These are phyloP conservation scores for Laterallus jamaicensis DNA, from an alignment of 2,113 vertebrate species.

Conservation along the genomic window DNA sequence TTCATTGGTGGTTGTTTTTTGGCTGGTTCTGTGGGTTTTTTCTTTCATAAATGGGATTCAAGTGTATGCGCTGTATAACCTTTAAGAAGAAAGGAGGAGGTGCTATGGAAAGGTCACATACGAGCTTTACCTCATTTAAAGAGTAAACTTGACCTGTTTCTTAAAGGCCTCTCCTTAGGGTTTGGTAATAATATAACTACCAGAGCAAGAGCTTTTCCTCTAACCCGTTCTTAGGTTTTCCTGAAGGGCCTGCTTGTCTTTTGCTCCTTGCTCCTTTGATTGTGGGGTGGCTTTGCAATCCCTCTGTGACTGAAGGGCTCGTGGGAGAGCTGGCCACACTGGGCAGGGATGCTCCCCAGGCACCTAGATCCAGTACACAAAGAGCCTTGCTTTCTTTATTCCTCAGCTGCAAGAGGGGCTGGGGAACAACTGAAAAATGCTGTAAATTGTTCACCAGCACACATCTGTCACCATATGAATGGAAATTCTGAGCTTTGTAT, in stretches of 20 bases:
- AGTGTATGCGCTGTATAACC: accelerated
- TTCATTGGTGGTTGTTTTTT: too few relatives aligned
- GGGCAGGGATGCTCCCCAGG: neutral
- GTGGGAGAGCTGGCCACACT: accelerated
- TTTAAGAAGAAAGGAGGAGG: neutral
- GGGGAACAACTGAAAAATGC: neutral
- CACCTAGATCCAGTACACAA: accelerated
- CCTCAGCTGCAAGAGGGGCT: neutral
- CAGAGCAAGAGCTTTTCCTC: accelerated
- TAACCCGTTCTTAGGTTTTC: neutral
- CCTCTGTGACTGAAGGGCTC: neutral
- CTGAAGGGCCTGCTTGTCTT: neutral
- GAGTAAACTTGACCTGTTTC: neutral
- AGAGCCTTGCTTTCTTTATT: neutral
- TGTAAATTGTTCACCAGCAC: neutral
- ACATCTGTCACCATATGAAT: neutral
- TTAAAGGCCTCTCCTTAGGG: neutral
- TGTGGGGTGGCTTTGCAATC: accelerated
- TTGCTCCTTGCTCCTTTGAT: neutral
- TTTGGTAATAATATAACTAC: neutral
- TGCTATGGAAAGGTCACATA: neutral
- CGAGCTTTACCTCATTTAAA: neutral
- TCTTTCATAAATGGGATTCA: neutral
- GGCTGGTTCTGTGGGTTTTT: neutral
- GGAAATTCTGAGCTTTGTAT: neutral